Evolutionary conservation across 2,797 vertebrate species (phyloP).

Genomic region (Phoeniculus purpureus): DNA sequence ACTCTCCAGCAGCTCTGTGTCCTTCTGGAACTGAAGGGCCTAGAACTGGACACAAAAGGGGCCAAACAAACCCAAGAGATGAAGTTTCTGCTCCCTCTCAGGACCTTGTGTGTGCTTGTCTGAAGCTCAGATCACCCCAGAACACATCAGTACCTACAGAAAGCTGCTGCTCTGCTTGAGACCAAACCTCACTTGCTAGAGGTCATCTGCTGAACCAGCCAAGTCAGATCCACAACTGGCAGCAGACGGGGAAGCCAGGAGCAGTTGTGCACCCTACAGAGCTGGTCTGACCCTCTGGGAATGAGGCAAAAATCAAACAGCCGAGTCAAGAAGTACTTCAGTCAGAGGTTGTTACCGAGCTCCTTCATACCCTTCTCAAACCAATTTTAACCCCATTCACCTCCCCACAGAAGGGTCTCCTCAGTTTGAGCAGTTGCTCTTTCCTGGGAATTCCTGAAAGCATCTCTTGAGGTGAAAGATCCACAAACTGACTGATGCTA

Average conservation of each 20-base stretch:
- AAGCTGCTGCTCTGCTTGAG: neutral
- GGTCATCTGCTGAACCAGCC: neutral
- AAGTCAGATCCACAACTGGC: neutral
- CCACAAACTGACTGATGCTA: neutral
- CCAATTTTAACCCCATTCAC: neutral
- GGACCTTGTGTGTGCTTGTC: fast-evolving
- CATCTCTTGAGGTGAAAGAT: neutral
- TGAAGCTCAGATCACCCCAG: too few species aligned
- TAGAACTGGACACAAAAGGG: too few species aligned
- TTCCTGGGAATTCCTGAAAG: neutral
- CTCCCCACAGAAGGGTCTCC: too few species aligned
- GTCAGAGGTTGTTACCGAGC: neutral
- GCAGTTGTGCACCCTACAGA: neutral
- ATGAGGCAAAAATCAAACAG: neutral
- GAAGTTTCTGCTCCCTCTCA: neutral
- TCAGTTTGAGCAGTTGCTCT: too few species aligned
- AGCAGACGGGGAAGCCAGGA: neutral
- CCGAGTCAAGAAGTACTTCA: neutral
- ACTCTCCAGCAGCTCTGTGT: too few species aligned
- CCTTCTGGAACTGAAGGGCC: too few species aligned
- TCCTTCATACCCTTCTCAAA: neutral
- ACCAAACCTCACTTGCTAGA: neutral
- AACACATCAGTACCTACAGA: neutral
- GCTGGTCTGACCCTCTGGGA: neutral
- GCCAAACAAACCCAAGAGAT: neutral